These are phyloP conservation scores for Laupala kohalensis DNA, from an alignment of 1,140 invertebrate species.

Conservation along the genomic window DNA sequence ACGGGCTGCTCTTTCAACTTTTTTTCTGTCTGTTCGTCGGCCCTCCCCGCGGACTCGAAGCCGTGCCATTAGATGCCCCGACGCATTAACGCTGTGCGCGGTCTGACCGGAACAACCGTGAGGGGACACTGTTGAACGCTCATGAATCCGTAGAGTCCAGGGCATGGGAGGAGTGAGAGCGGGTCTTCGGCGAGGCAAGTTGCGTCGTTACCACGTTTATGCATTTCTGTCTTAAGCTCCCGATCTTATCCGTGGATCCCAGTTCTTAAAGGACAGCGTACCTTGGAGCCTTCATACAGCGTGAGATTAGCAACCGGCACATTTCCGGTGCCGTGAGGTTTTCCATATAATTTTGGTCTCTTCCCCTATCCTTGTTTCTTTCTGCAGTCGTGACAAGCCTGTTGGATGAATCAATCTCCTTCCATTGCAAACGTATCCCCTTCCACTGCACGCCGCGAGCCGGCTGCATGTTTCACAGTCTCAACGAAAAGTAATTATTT, in stretches of 20 bases:
- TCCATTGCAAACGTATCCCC: background rate
- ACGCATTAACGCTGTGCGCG: too few relatives aligned
- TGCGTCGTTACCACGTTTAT: background rate
- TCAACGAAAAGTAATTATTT: constrained; percentile 15
- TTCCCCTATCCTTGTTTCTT: background rate
- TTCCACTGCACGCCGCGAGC: background rate
- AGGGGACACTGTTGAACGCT: too few relatives aligned
- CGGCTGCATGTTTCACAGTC: constrained; percentile 1
- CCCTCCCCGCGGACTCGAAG: too few relatives aligned
- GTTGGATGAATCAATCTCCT: constrained; percentile 3
- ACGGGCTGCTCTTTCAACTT: too few relatives aligned
- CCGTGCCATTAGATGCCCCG: too few relatives aligned
- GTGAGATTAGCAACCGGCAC: background rate
- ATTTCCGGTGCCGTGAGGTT: background rate
- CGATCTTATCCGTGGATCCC: background rate
- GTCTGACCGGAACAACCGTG: too few relatives aligned
- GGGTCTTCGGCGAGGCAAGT: too few relatives aligned
- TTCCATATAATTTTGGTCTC: background rate
- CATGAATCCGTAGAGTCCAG: too few relatives aligned
- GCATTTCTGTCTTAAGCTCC: background rate
- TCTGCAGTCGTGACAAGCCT: background rate
- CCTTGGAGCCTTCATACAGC: background rate
- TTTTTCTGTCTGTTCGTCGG: too few relatives aligned
- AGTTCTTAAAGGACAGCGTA: background rate
- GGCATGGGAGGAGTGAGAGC: too few relatives aligned